Percentiles rank a stretch among this genome's conserved stretches.
Conservation (phyloP, 2,113 vertebrate species). For the Charina bottae region DNA sequence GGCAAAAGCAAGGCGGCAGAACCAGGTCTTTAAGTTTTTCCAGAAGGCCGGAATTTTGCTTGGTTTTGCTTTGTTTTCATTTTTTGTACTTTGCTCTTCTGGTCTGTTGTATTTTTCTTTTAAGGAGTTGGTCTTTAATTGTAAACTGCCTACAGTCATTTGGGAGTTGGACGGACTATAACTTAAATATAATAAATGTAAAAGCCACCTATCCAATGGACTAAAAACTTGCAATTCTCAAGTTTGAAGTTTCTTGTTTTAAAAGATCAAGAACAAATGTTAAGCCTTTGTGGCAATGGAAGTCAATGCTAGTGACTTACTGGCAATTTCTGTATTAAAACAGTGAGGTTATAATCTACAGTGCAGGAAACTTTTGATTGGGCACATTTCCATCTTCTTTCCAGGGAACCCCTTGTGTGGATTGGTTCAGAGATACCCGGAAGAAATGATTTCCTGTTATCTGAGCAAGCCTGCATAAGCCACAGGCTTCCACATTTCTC, state of each 20-base stretch:
- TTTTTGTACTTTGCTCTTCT: background rate
- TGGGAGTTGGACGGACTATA: background rate
- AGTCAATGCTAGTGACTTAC: background rate
- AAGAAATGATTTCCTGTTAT: background rate
- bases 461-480: background rate
- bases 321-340: background rate
- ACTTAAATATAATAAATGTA: background rate
- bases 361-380: background rate
- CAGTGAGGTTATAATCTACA: background rate
- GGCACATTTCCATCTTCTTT: background rate
- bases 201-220: background rate
- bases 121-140: background rate
- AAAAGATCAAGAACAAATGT: background rate
- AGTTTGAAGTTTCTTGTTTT: background rate
- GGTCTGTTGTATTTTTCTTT: background rate
- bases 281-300: background rate
- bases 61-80: background rate
- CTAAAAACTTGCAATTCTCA: background rate
- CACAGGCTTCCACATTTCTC: accelerated
- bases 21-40: no score
- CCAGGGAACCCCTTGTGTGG: background rate
- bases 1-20: no score
- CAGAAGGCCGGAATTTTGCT: no score
- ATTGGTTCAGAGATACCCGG: background rate
- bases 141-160: background rate